phyloP scores from a whole-genome alignment of 2,113 vertebrate species.

The Carettochelys insculpta region DNA sequence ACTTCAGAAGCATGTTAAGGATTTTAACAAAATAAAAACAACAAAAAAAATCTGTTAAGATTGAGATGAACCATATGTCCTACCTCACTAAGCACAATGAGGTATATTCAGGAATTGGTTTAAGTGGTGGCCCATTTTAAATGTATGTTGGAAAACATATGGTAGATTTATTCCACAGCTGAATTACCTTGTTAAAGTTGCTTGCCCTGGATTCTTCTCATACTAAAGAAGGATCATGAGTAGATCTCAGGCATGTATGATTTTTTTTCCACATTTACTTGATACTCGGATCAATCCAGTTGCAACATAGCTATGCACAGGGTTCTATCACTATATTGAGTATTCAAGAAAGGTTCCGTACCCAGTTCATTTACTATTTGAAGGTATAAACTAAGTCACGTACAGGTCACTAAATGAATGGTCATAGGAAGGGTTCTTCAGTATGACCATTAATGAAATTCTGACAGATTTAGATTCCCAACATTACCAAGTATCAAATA shows the following conservation, averaged over 20 bases:
- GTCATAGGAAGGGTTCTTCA: background rate
- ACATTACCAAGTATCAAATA: background rate
- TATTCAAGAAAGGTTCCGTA: background rate
- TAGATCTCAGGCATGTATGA: background rate
- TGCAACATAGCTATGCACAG: background rate
- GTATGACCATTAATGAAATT: background rate
- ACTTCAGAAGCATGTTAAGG: background rate
- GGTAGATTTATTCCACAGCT: background rate
- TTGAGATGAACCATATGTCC: background rate
- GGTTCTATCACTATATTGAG: background rate
- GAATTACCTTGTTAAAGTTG: background rate
- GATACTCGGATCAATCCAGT: background rate
- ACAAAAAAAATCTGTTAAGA: constrained; percentile 13
- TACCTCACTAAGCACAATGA: constrained; percentile 5
- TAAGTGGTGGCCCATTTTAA: background rate
- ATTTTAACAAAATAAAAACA: constrained; percentile 41
- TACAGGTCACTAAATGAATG: background rate
- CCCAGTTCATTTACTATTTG: background rate
- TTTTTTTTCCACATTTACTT: background rate
- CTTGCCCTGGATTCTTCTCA: background rate
- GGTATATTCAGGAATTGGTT: constrained; percentile 4
- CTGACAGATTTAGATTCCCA: background rate
- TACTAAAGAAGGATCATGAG: background rate
- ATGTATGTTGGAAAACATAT: background rate
- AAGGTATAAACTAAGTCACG: background rate